Base-by-base conservation (phyloP, 2,888 invertebrate species). In the Boloria selene region DNA sequence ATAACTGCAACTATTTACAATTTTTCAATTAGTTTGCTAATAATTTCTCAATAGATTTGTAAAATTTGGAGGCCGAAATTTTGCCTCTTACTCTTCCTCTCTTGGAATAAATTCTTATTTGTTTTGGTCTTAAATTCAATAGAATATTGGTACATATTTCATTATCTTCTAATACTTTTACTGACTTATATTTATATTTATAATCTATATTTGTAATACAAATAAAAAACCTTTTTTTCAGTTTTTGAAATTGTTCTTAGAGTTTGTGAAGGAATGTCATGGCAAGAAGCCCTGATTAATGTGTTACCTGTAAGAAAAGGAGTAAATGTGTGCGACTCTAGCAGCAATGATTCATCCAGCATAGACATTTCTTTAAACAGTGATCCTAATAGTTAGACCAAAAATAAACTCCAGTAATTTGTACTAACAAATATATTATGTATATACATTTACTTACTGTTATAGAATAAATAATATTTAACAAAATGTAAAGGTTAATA, bases 231-330 rank as follows among this genome's bases (percentile, higher is more conserved):
- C 67, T 64, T 62, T 71, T 68, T 94, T 94, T 22, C 86, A 97
- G 97, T 98, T 53, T 98, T 97, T 84, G 96, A 97, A 88, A 96
- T 98, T 77, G 85, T 98, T 56, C 86, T 97, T 38, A 93, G 93
- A 75, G 94, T 97, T 6, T 94, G 95, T n/a, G 95, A 96, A 87
- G 97, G 96, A 3, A 92, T 94, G 78, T 89, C 94, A 0, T 98
- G 98, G 96, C 94, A 95, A 78, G 95, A 97, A 61, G 94, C 97
- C 0, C 94, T 98, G 71, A 90, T 97, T 72, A 91, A 94, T 79
- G 95, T 96, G 3, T 88, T 98, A 72, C 98, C 98, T 2, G 90
- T 94, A 76, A 92, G 97, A 55, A 97, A 96, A 86, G 95, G 96
- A 38, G 96, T 95, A 42, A 93, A 89, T 45, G 78, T 92, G 61